These are phyloP conservation scores for Scytalopus superciliaris DNA, from an alignment of 2,113 vertebrate species.

Conservation along the genomic window DNA sequence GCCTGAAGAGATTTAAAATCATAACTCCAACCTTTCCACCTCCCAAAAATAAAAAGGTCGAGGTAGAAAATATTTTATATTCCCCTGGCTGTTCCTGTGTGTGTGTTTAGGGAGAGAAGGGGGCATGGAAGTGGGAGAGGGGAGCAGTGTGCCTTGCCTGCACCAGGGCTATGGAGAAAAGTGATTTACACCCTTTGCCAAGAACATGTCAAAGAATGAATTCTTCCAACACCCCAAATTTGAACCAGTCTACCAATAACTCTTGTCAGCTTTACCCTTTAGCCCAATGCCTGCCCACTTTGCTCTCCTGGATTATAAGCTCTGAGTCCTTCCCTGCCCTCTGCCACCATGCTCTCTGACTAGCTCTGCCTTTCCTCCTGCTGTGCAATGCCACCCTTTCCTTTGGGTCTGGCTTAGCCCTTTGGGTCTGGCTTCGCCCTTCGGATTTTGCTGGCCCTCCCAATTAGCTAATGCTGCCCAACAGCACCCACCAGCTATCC, in stretches of 20 bases:
- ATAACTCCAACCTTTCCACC: not conserved
- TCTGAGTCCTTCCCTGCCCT: not conserved
- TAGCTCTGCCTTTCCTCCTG: not conserved
- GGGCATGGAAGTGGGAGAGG: not conserved
- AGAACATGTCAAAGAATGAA: not conserved
- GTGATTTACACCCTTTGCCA: not conserved
- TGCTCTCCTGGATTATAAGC: not conserved
- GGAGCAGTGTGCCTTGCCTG: not conserved
- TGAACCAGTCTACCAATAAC: not conserved
- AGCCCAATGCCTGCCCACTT: rapidly evolving
- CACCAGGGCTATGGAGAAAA: not conserved
- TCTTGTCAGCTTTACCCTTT: not conserved
- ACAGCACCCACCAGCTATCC: not conserved
- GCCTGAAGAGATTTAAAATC: not conserved
- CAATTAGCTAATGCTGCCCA: not conserved
- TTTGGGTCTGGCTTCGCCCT: not conserved
- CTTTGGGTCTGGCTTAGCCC: not conserved
- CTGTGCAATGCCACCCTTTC: rapidly evolving
- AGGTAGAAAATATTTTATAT: not conserved
- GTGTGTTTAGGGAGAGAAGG: not conserved
- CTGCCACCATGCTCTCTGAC: not conserved
- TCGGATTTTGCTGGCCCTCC: not conserved
- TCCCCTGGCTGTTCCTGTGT: not conserved
- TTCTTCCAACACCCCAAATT: not conserved
- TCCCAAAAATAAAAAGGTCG: not conserved